Base-by-base conservation (phyloP, 2,113 vertebrate species). In the Ageneiosus marmoratus region DNA sequence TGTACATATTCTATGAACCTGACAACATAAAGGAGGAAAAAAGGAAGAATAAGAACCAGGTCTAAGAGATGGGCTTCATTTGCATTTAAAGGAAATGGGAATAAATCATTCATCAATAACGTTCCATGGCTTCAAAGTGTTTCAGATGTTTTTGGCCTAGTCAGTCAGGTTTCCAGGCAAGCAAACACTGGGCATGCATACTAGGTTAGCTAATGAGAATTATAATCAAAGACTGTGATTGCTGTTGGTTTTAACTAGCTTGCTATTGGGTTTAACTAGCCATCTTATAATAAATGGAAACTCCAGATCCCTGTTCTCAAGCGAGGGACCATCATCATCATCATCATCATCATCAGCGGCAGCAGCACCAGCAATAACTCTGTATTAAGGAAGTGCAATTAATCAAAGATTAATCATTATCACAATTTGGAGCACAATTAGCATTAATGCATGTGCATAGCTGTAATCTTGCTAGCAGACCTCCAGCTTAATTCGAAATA, bases 371-470 rank as follows among this genome's bases (percentile, higher is more conserved):
- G 55, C 46, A 55, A 53, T 63, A 63, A 27, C 58, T 72, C 55
- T 16, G 18, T 46, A 50, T 32, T n/a, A 50, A 44, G 27, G 20
- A 56, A 34, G 55, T 12, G 55, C 44, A 48, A 41, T 80, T 80
- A 80, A 80, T 69, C 46, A 32, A 82, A 74, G 69, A 37, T 62
- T 13, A 74, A 81, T 11, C 29, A 73, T 74, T 24, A 73, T 50
- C 27, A 34, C 70, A 82, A 60, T 58, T 60, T 73, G n/a, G 80
- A 56, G 69, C 27, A 50, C 53, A 74, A 75, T 82, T 82, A 75
- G 41, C 27, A 34, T 24, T 48, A 81, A 29, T 15, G n/a, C 67
- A 4, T 15, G 27, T 3, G 29, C 60, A 29, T 29, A 65, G 77
- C 60, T 8, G 12, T 27, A 29, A 29, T 72, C 29, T 50, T 63